Conservation (phyloP, 2,888 invertebrate genomes). For the Nematopogon swammerdamellus region DNA sequence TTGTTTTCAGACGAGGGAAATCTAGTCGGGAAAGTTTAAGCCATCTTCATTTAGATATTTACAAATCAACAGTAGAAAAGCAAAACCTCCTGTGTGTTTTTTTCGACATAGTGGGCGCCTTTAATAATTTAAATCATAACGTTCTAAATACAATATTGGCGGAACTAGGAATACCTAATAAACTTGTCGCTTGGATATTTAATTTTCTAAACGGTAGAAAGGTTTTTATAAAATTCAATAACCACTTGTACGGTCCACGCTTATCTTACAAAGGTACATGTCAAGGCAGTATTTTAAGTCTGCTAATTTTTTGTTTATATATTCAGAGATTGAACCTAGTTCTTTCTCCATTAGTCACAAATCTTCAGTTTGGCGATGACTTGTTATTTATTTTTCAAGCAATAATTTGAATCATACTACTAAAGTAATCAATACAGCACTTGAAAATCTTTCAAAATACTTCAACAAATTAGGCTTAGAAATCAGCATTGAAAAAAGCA, state of each 20-base stretch:
- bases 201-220: constrained; percentile 8
- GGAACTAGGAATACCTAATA: constrained; percentile 6
- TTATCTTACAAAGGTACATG: constrained; percentile 7
- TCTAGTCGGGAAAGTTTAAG: constrained; percentile 2
- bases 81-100: constrained; percentile 1
- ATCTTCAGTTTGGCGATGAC: constrained; percentile 9
- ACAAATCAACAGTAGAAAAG: background rate
- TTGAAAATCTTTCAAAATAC: too few relatives aligned
- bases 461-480: too few relatives aligned
- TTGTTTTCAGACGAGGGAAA: constrained; percentile 5
- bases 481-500: too few relatives aligned
- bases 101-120: constrained; percentile 7
- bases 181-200: constrained; percentile 7
- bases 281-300: constrained; percentile 8
- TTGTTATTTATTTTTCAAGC: constrained; percentile 2
- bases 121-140: constrained; percentile 8
- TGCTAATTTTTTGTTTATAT: constrained; percentile 7
- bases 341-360: constrained; percentile 7
- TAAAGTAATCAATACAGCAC: too few relatives aligned
- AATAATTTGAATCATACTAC: too few relatives aligned
- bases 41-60: constrained; percentile 1
- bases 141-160: constrained; percentile 3
- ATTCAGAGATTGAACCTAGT: constrained; percentile 8
- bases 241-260: constrained; percentile 7
- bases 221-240: constrained; percentile 9